phyloP scores from a whole-genome alignment of 2,888 invertebrate species.

The Sipha maydis region DNA sequence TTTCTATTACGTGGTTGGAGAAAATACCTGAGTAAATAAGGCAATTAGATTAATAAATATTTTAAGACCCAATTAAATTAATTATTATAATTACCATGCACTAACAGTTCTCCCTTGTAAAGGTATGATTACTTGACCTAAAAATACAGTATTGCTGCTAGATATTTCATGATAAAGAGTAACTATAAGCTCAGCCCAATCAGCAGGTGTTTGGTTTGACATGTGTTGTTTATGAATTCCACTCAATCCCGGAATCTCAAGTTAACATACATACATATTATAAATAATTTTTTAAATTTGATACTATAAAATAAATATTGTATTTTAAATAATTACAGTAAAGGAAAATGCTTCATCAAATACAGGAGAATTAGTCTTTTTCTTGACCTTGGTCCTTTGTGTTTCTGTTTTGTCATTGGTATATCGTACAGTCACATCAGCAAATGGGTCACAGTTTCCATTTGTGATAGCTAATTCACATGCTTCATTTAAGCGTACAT shows the following conservation, averaged over 20 bases:
- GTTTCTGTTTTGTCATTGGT: constrained; percentile 83
- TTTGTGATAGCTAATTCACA: constrained; percentile 88
- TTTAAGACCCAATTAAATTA: background rate
- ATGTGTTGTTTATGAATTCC: constrained; percentile 61
- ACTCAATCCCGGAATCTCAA: constrained; percentile 64
- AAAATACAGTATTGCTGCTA: constrained; percentile 83
- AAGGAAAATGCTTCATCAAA: constrained; percentile 90
- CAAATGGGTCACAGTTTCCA: constrained; percentile 91
- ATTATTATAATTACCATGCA: constrained; percentile 76
- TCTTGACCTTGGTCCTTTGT: constrained; percentile 85
- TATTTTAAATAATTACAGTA: constrained; percentile 68
- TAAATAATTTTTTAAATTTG: background rate
- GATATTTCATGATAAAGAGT: constrained; percentile 87
- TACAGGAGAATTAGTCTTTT: constrained; percentile 89
- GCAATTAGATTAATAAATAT: background rate
- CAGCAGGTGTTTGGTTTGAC: constrained; percentile 42
- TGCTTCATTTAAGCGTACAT: constrained; percentile 79
- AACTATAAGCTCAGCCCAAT: constrained; percentile 83
- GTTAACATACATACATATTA: background rate
- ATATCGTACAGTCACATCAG: constrained; percentile 81
- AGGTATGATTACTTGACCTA: constrained; percentile 87
- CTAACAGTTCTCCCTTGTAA: constrained; percentile 72
- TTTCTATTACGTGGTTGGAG: constrained; percentile 76
- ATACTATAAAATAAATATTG: background rate
- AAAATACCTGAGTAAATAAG: constrained; percentile 74